Evolutionary conservation across 64 coral and sea anemone species (phyloP), one percentile per base, ranked within the genome.

Genomic region (Actinia tenebrosa): DNA sequence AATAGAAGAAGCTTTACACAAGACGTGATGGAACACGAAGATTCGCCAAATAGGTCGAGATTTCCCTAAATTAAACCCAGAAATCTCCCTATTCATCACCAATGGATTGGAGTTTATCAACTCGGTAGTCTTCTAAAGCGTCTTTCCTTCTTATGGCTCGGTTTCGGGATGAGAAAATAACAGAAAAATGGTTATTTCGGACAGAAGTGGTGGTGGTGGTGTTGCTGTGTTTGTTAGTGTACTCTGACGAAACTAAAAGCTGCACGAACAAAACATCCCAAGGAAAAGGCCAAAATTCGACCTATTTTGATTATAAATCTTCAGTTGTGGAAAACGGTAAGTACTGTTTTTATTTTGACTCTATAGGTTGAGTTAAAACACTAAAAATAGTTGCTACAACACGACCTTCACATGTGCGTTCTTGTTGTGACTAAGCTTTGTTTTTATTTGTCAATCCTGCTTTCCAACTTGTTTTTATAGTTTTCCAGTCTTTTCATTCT

Each of bases 281-380:
- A 27, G 53, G 17, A 59, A 64, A 59, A 56, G 19, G 4, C 4
- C 53, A 26, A 85, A 43, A 61, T 62, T 8, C 16, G 37, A 61
- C 92, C 15, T 90, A 93, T 47, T 99, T 95, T 85, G 93, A 99
- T 62, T 99, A 93, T 71, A 95, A 95, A 87, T 89, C 97, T 15
- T 93, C 91, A 27, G 82, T 99, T 80, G 97, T 99, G 50, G 97
- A 95, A 86, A 99, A 99, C 87, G 97, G 97, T 99, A 50, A 66
- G 97, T 93, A 23, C 0, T 80, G 17, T 52, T 42, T 18, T 37
- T 75, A 75, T 15, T 75, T 75, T 75, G 1, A 30, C 27, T 15
- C 69, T 75, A 9, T 42, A 75, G 1, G 11, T 30, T 16, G 5
- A 14, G 10, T 10, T 15, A 43, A 43, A 42, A 43, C 26, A 75